Percentiles rank a stretch among this genome's conserved stretches.
Conservation (phyloP, 2,888 invertebrate genomes). For the Fragum whitleyi region DNA sequence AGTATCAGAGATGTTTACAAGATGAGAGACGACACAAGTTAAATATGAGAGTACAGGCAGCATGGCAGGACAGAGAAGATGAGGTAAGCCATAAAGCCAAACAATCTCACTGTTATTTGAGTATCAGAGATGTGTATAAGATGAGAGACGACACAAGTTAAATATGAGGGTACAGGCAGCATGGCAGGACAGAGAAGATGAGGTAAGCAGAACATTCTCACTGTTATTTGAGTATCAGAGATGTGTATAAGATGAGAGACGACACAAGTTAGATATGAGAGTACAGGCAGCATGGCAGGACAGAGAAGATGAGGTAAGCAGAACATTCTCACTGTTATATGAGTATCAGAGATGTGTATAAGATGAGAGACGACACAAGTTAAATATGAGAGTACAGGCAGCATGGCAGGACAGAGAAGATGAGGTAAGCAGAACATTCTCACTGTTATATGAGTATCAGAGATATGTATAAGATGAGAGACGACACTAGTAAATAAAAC, state of each 20-base stretch:
- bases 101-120: conserved; percentile 69
- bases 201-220: background rate
- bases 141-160: conserved; percentile 72
- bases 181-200: conserved; percentile 70
- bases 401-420: conserved; percentile 72
- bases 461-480: conserved; percentile 70
- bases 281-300: conserved; percentile 75
- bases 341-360: conserved; percentile 70
- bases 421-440: conserved; percentile 37
- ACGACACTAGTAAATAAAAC: conserved; percentile 66
- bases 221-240: conserved; percentile 70
- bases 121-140: conserved; percentile 68
- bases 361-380: conserved; percentile 71
- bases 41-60: conserved; percentile 71
- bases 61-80: conserved; percentile 71
- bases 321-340: conserved; percentile 48
- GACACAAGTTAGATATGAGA: conserved; percentile 70
- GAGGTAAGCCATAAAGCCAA: conserved; percentile 15
- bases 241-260: conserved; percentile 70
- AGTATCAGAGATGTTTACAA: conserved; percentile 69
- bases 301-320: conserved; percentile 52
- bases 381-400: conserved; percentile 73
- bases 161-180: conserved; percentile 73
- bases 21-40: conserved; percentile 73
- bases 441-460: conserved; percentile 68